Conservation (phyloP, 2,113 vertebrate species). For the Tachysurus vachellii region DNA sequence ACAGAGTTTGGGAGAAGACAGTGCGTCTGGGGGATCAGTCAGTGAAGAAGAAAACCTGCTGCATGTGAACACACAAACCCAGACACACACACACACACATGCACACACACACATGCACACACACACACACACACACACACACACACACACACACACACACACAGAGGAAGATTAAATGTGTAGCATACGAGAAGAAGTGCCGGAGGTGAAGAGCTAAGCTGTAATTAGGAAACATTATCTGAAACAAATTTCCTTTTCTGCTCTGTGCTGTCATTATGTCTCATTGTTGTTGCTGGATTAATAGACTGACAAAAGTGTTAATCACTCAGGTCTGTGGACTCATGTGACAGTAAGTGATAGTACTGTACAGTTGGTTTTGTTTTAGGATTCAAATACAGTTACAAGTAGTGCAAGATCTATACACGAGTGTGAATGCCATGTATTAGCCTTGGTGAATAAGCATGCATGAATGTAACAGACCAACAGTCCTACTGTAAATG, state of each 20-base stretch:
- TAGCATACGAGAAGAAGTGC: background rate
- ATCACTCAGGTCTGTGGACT: background rate
- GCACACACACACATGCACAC: background rate
- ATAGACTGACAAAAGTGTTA: background rate
- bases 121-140: background rate
- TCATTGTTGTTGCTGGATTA: background rate
- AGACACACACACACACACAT: background rate
- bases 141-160: slow-evolving; percentile 8
- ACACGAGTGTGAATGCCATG: background rate
- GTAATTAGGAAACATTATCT: background rate
- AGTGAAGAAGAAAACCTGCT: slow-evolving; percentile 83
- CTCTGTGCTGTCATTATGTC: background rate
- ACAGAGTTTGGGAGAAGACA: slow-evolving; percentile 79
- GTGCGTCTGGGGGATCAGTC: slow-evolving; percentile 69
- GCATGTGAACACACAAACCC: slow-evolving; percentile 64
- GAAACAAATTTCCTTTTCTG: background rate
- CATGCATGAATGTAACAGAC: background rate
- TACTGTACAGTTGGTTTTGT: background rate
- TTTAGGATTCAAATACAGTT: background rate
- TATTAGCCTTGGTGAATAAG: background rate
- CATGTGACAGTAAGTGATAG: background rate
- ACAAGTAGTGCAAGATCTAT: background rate
- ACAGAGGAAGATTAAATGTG: background rate
- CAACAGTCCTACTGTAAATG: background rate
- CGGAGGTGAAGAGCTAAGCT: background rate